Conservation (phyloP, 1,140 invertebrate genomes). For the Rhysida immarginata region DNA sequence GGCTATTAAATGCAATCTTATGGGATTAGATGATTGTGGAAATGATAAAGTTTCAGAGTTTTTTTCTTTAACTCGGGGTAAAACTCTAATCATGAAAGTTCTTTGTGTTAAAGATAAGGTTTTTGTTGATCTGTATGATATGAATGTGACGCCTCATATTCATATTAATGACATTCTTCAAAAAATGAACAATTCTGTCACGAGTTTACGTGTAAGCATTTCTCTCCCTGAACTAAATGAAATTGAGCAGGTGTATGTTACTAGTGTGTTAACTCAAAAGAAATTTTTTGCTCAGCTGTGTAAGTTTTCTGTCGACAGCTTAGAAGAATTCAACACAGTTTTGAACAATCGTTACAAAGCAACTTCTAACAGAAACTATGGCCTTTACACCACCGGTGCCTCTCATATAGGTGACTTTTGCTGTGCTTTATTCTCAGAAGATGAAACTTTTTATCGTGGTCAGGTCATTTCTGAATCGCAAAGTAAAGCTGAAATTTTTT, state of each 20-base stretch:
- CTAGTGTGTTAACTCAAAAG: neutral
- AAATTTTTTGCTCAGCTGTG: neutral
- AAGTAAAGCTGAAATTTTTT: slow-evolving; percentile 36
- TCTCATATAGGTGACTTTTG: slow-evolving; percentile 28
- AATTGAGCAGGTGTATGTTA: neutral
- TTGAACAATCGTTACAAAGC: neutral
- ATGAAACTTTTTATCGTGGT: slow-evolving; percentile 49
- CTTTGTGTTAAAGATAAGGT: neutral
- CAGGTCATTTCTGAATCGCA: slow-evolving; percentile 35
- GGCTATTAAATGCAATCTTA: neutral
- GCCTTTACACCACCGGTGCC: neutral
- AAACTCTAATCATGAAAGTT: neutral
- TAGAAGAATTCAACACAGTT: neutral
- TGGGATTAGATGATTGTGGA: neutral
- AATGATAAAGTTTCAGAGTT: neutral
- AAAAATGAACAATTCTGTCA: neutral
- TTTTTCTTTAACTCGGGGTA: neutral
- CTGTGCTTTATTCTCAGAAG: slow-evolving; percentile 50
- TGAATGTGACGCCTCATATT: neutral
- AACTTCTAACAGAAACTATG: neutral
- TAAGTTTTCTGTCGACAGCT: neutral
- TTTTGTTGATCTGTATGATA: neutral
- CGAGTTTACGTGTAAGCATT: neutral
- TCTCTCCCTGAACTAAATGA: neutral
- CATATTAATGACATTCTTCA: neutral